A percentile compares a stretch with the other conserved stretches of the same genome.
Conservation (phyloP, 2,888 invertebrate genomes). For the Heteromyza rotundicornis region DNA sequence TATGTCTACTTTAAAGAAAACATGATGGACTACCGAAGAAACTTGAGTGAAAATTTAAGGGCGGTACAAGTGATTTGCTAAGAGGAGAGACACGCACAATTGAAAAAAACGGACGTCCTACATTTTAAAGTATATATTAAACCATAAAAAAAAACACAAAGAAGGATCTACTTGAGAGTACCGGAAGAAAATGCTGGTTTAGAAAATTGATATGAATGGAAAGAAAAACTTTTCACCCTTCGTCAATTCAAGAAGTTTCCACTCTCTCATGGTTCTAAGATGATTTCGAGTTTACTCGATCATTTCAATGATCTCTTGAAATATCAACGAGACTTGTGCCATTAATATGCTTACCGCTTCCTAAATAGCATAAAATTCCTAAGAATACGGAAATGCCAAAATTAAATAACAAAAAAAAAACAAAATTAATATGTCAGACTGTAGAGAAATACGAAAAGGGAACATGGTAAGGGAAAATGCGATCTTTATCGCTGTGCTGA, state of each 20-base stretch:
- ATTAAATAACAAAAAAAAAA: constrained; percentile 21
- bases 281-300: too few relatives aligned
- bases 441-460: constrained; percentile 27
- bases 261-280: too few relatives aligned
- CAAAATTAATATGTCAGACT: constrained; percentile 11
- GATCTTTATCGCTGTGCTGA: constrained; percentile 22
- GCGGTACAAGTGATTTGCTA: constrained; percentile 20
- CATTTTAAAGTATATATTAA: neutral
- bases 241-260: too few relatives aligned
- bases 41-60: constrained; percentile 9
- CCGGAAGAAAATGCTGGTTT: neutral
- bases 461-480: constrained; percentile 10
- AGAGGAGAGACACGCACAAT: neutral
- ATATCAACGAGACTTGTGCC: constrained; percentile 5
- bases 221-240: too few relatives aligned
- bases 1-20: constrained; percentile 23
- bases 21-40: constrained; percentile 7
- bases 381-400: constrained; percentile 45
- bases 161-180: neutral
- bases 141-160: neutral
- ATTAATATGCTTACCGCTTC: constrained; percentile 7
- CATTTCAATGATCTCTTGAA: neutral
- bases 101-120: constrained; percentile 3
- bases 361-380: neutral
- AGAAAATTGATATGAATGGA: neutral